Conservation (phyloP, 2,113 vertebrate species). For the Otis tarda region DNA sequence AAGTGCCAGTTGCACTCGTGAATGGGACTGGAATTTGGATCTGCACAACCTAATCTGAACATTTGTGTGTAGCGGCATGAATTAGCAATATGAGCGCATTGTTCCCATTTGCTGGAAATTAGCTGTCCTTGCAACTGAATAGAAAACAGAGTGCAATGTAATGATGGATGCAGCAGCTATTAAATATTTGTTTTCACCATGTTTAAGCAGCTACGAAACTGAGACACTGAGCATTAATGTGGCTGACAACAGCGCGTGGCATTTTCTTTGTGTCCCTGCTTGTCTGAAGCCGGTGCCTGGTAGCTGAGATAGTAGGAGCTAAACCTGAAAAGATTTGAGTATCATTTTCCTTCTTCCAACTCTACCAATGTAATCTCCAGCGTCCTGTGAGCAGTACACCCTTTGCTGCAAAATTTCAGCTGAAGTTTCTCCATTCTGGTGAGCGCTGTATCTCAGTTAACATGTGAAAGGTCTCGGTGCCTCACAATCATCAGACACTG, state of each 20-base stretch:
- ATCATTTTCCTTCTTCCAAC: neutral
- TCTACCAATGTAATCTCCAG: neutral
- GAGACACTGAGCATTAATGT: neutral
- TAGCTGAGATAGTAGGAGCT: neutral
- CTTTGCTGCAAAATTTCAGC: neutral
- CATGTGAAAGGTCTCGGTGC: neutral
- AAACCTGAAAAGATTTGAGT: neutral
- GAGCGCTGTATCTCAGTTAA: neutral
- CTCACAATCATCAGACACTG: neutral
- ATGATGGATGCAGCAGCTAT: conserved; percentile 37
- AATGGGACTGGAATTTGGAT: conserved; percentile 58
- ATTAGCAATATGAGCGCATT: conserved; percentile 58
- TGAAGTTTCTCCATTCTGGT: neutral
- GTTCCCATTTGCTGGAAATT: conserved; percentile 47
- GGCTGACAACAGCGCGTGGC: neutral
- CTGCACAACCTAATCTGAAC: conserved; percentile 47
- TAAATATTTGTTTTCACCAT: conserved; percentile 49
- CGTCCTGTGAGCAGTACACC: neutral
- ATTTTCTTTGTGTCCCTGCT: neutral
- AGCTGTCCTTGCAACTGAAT: conserved; percentile 61
- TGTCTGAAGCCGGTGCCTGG: neutral
- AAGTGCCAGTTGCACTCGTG: neutral
- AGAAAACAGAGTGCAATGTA: conserved; percentile 28
- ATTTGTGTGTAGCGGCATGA: conserved; percentile 42
- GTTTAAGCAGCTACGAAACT: conserved; percentile 34